Evolutionary conservation across 92 coral and sea anemone genomes (phyloP).

Genomic region (Metridium senile): DNA sequence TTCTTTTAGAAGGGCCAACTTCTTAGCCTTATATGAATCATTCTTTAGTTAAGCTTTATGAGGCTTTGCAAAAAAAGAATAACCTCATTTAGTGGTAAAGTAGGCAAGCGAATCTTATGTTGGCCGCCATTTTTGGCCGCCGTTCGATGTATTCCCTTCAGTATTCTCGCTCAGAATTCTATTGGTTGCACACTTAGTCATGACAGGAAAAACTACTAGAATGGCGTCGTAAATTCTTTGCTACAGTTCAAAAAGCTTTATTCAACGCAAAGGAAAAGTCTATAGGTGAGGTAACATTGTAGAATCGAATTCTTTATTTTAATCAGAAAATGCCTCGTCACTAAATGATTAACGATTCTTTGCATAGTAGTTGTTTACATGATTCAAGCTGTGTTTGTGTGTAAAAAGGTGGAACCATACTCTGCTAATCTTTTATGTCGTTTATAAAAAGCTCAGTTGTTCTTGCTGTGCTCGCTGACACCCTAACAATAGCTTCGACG

Average conservation of each 20-base stretch:
- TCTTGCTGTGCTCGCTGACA: constrained; percentile 18
- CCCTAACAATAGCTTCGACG: constrained; percentile 10
- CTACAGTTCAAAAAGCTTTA: not conserved
- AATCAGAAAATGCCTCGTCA: constrained; percentile 66
- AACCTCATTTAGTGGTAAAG: constrained; percentile 17
- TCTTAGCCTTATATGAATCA: constrained; percentile 41
- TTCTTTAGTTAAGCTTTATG: constrained; percentile 45
- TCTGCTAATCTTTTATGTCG: constrained; percentile 37
- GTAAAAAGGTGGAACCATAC: constrained; percentile 45
- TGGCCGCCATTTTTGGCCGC: constrained; percentile 10
- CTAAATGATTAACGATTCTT: constrained; percentile 73
- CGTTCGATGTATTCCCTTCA: no score
- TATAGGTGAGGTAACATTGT: constrained; percentile 67
- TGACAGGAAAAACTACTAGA: not conserved
- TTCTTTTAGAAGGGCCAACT: constrained; percentile 44
- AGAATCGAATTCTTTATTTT: constrained; percentile 65
- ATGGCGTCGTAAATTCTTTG: not conserved
- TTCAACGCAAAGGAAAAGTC: constrained; percentile 27
- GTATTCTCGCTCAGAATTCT: not conserved
- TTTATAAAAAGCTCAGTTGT: constrained; percentile 12
- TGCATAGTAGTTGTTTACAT: constrained; percentile 75
- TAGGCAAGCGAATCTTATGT: constrained; percentile 7
- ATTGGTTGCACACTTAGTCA: no score
- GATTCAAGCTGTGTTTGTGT: constrained; percentile 69
- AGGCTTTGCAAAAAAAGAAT: constrained; percentile 32